Conservation (phyloP, 1,140 invertebrate genomes). For the Papilio aristodemus region DNA sequence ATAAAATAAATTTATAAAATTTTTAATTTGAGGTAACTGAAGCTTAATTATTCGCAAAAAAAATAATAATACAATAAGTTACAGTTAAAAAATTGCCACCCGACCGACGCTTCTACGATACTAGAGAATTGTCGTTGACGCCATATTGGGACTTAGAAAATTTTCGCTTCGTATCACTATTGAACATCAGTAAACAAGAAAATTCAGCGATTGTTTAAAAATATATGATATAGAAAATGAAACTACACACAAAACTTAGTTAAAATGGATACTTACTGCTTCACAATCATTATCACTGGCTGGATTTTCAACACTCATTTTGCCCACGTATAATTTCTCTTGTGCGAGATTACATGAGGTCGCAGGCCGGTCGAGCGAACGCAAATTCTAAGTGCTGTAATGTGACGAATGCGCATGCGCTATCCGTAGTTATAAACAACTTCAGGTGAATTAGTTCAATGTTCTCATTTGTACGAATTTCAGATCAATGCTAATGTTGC, state of each 20-base stretch:
- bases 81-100: slow-evolving; percentile 36
- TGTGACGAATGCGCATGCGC: slow-evolving; percentile 69
- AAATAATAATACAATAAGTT: neutral
- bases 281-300: slow-evolving; percentile 74
- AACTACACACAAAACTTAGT: slow-evolving; percentile 40
- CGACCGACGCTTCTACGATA: slow-evolving; percentile 61
- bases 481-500: slow-evolving; percentile 34
- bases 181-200: slow-evolving; percentile 64
- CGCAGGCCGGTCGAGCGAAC: slow-evolving; percentile 50
- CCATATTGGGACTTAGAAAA: slow-evolving; percentile 94
- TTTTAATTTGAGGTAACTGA: slow-evolving; percentile 4
- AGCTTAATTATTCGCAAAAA: neutral
- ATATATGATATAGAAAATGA: slow-evolving; percentile 44
- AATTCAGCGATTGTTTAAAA: slow-evolving; percentile 33
- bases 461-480: slow-evolving; percentile 45
- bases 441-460: slow-evolving; percentile 66
- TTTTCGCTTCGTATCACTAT: slow-evolving; percentile 80
- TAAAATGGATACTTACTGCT: slow-evolving; percentile 67
- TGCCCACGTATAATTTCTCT: slow-evolving; percentile 75
- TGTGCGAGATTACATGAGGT: slow-evolving; percentile 74
- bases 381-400: slow-evolving; percentile 69
- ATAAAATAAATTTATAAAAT: neutral
- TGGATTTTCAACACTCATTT: slow-evolving; percentile 80
- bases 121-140: slow-evolving; percentile 86
- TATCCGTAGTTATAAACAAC: slow-evolving; percentile 49